Base-by-base conservation (phyloP, 2,113 vertebrate species). In the Bubo bubo region DNA sequence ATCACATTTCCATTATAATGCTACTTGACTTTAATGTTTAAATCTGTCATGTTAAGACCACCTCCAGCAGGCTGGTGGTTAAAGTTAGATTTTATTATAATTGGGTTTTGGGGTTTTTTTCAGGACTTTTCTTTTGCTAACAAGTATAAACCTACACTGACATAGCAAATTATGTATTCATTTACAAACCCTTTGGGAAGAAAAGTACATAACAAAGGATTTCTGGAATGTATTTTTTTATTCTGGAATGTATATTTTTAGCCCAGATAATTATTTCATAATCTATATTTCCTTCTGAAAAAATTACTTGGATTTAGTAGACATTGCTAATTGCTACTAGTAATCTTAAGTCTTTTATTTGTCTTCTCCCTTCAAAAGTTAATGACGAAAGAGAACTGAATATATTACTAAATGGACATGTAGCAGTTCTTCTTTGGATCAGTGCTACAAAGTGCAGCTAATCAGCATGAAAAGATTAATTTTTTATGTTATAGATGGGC, bases 151-250 rank as follows among this genome's bases (percentile, higher is more conserved):
- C 32, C 26, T 75, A 34, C 60, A 82, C 71, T 97, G 89, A 98
- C 92, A 94, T 64, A 96, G 68, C 63, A 94, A 96, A 96, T 89
- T 39, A 93, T 93, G 60, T 90, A 91, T 96, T 97, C 39, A 90
- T 97, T 98, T 97, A 90, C 74, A 97, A 96, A 89, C 39, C 64
- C 73, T 95, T 96, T 95, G 82, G 45, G 92, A 96, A 95, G 82
- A 84, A 97, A 97, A 97, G 80, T 86, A 92, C 79, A 71, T 95
- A 96, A 96, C 70, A 92, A 94, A 77, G 43, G 37, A 49, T 64
- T 93, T 95, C 81, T 95, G 94, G 94, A 93, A 90, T 93, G 71
- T 49, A 73, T 21, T 56, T 49, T 90, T 75, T 76, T 62, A 45
- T 93, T 95, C 79, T 95, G 94, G 94, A 93, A 90, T 93, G 73